A percentile compares a stretch with the other conserved stretches of the same genome.
Evolutionary conservation across 2,888 invertebrate genomes (phyloP).

Genomic region (Acanthosepion esculentum): DNA sequence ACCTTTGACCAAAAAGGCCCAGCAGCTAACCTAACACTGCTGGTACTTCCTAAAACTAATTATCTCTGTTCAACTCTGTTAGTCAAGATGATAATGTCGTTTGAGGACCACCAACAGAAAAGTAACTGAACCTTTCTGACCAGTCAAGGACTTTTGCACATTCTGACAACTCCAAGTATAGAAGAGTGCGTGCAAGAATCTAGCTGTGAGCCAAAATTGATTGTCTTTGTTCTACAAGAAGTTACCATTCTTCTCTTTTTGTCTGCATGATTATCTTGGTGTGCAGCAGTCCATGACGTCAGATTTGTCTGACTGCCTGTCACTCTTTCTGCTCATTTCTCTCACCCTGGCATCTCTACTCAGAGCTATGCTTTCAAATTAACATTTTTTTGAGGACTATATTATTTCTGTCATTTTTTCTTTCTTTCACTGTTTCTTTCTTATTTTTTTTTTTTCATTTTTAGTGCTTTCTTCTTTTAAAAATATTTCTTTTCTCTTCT

Average conservation of each 20-base stretch:
- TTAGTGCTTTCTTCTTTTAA: background rate
- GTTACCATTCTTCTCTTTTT: conserved; percentile 24
- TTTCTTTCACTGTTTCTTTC: background rate
- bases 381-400: background rate
- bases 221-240: conserved; percentile 11
- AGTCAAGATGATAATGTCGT: background rate
- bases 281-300: background rate
- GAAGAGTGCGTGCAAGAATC: background rate
- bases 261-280: conserved; percentile 9
- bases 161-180: background rate
- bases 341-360: background rate
- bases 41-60: background rate
- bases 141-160: background rate
- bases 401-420: background rate
- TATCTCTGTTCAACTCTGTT: background rate
- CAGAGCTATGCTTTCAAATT: background rate
- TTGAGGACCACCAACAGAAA: conserved; percentile 4
- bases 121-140: background rate
- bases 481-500: background rate
- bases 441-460: background rate
- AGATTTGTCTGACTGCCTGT: background rate
- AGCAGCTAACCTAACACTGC: background rate
- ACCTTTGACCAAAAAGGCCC: background rate
- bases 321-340: background rate
- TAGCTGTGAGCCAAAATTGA: background rate